These are phyloP conservation scores for Catocala sponsa DNA, from an alignment of 2,888 invertebrate species.

Conservation along the genomic window DNA sequence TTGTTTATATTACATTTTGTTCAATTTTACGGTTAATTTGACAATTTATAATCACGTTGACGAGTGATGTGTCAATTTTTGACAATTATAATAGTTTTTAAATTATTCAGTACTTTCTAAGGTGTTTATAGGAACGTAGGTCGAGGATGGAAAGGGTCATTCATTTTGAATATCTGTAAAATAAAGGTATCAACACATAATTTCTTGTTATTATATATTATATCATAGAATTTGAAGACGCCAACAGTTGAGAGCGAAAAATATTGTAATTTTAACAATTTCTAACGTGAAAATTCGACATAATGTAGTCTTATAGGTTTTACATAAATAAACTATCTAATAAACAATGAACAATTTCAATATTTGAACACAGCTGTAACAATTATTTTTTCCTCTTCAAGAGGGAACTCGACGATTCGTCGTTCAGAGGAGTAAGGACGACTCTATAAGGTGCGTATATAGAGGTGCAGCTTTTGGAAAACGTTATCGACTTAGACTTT, in stretches of 20 bases:
- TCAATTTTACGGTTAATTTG: conserved; percentile 24
- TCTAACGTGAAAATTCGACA: conserved; percentile 52
- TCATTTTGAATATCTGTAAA: conserved; percentile 17
- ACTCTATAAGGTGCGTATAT: conserved; percentile 79
- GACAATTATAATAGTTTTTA: not conserved
- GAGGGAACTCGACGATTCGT: conserved; percentile 57
- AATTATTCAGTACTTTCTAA: not conserved
- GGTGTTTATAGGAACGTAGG: conserved; percentile 19
- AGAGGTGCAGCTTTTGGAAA: conserved; percentile 80
- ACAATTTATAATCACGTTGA: conserved; percentile 30
- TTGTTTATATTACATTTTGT: conserved; percentile 11
- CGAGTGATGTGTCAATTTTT: conserved; percentile 6
- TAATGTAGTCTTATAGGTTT: conserved; percentile 45
- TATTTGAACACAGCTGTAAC: conserved; percentile 35
- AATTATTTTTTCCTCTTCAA: conserved; percentile 58
- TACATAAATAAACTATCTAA: conserved; percentile 27
- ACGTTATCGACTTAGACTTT: conserved; percentile 72
- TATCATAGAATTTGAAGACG: conserved; percentile 68
- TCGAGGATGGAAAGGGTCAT: not conserved
- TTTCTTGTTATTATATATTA: conserved; percentile 46
- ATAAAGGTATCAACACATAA: conserved; percentile 27
- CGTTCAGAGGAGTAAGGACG: conserved; percentile 73
- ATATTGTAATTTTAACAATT: conserved; percentile 55
- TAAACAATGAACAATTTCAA: conserved; percentile 34
- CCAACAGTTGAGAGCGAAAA: conserved; percentile 62